A percentile compares a stretch with the other conserved stretches of the same genome.
phyloP scores from a whole-genome alignment of 2,797 vertebrate genomes.

The Coracias cyanogaster region DNA sequence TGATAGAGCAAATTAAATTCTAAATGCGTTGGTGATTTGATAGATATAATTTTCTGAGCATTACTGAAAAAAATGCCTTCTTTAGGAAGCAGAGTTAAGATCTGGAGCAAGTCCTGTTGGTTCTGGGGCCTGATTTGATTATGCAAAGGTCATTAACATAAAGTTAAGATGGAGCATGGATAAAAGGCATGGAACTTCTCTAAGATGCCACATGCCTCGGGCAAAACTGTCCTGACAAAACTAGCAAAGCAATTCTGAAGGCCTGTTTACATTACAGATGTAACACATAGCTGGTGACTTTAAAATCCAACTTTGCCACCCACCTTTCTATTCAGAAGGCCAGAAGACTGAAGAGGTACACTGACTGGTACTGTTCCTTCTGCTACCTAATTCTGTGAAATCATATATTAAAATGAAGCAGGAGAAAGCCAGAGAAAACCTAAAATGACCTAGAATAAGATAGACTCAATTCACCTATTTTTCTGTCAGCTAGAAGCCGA shows the following conservation, averaged over 20 bases:
- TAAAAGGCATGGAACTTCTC: not conserved
- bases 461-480: not conserved
- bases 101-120: conserved; percentile 44
- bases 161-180: not conserved
- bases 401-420: not conserved
- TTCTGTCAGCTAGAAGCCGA: not conserved
- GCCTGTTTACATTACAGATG: not conserved
- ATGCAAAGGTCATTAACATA: conserved; percentile 47
- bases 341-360: not conserved
- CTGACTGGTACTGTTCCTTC: not conserved
- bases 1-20: conserved; percentile 76
- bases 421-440: not conserved
- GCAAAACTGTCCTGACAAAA: not conserved
- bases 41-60: conserved; percentile 68
- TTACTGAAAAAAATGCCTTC: conserved; percentile 58
- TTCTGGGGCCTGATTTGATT: conserved; percentile 47
- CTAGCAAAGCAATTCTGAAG: not conserved
- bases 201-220: not conserved
- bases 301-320: not conserved
- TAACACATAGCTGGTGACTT: not conserved
- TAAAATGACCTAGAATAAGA: not conserved
- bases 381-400: not conserved
- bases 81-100: conserved; percentile 34
- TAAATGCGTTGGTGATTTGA: conserved; percentile 59
- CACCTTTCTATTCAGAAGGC: not conserved